Base-by-base conservation (phyloP, 1,140 invertebrate genomes). In the Neodiprion fabricii region DNA sequence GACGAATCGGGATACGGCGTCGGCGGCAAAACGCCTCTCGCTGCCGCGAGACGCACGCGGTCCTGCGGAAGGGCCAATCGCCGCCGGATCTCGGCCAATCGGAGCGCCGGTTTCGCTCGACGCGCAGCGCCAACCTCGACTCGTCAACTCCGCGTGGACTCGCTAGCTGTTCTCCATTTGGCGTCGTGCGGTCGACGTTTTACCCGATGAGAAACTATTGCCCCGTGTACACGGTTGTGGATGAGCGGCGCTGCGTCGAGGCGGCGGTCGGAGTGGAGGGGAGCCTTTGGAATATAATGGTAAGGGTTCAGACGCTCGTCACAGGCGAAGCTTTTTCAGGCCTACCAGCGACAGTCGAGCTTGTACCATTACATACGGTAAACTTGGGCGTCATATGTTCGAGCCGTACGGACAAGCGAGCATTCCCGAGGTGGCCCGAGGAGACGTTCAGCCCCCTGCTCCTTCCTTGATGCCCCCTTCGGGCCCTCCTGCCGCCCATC, bases 101-200 rank as follows among this genome's bases (percentile, higher is more conserved):
- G 10, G 40, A 48, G 4, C 9, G 68, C 1, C 5, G 3, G 14
- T 40, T 49, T 17, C 9, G 48, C 48, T 53, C 53, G 65, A 17
- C 17, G 10, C 3, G 7, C 2, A 1, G 7, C 1, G 5, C 1
- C 67, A 79, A 82, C 80, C 69, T 40, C 0, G 28, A 66, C 11
- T 40, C 72, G 74, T 87, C 72, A 69, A 72, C 74, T 87, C 86
- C 86, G 79, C 83, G 83, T 78, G 86, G 85, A 85, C 71, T 71
- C 47, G 66, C 69, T 71, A 70, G 47, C 23, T 67, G 14, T 28
- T 23, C 48, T 21, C 14, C 65, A 40, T 66, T 9, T 65, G 7
- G 28, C n/a, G 50, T 17, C 48, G 53, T 61, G 53, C 53, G 53
- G 53, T 61, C 53, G 53, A 61, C 53, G 53, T 61, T 61, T 61